phyloP scores from a whole-genome alignment of 2,888 invertebrate genomes.

The Glyphotaelius pellucidus region DNA sequence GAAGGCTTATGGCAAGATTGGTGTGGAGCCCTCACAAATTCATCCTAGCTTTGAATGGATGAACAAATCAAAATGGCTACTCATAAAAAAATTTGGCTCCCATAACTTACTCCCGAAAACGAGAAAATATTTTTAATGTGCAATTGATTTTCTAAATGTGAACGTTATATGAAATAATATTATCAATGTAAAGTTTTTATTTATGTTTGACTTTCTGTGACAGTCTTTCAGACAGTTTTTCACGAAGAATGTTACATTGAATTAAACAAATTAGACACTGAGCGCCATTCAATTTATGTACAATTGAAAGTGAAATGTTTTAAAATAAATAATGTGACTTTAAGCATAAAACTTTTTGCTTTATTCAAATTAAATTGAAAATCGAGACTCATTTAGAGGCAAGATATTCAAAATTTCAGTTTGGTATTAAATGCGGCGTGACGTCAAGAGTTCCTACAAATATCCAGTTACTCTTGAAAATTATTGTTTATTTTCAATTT shows the following conservation, averaged over 20 bases:
- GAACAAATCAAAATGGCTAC: too few relatives aligned
- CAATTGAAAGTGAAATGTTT: not conserved
- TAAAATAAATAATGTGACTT: not conserved
- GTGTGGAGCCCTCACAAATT: too few relatives aligned
- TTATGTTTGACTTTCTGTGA: too few relatives aligned
- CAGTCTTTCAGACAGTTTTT: too few relatives aligned
- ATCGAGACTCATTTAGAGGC: not conserved
- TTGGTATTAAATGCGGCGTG: not conserved
- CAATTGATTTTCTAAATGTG: too few relatives aligned
- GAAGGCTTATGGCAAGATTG: too few relatives aligned
- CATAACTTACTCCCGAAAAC: too few relatives aligned
- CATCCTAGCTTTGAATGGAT: too few relatives aligned
- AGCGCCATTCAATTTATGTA: not conserved
- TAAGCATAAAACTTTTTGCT: not conserved
- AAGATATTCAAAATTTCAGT: not conserved
- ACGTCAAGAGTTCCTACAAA: not conserved
- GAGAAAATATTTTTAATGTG: too few relatives aligned
- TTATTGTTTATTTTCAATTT: not conserved
- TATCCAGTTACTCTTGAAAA: not conserved
- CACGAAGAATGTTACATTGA: not conserved
- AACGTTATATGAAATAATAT: too few relatives aligned
- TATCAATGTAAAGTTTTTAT: too few relatives aligned
- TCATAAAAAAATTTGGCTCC: too few relatives aligned
- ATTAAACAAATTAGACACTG: not conserved
- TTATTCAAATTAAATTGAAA: not conserved